phyloP scores from a whole-genome alignment of 1,140 invertebrate species.

The Sminthurides bifidus region DNA sequence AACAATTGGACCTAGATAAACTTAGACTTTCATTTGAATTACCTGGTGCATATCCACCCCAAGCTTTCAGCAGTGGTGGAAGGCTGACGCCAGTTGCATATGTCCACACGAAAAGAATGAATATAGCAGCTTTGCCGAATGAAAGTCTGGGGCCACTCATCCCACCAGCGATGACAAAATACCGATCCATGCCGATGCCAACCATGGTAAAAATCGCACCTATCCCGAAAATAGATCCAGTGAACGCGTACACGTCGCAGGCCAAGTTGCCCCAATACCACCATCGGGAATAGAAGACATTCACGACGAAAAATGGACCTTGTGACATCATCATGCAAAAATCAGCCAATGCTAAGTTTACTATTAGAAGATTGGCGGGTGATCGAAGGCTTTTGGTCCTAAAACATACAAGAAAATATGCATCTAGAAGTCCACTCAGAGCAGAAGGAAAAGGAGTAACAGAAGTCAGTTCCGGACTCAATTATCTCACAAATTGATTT shows the following conservation, averaged over 20 bases:
- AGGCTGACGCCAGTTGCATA: not conserved
- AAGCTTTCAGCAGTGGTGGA: not conserved
- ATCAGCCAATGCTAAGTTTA: conserved; percentile 1
- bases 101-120: not conserved
- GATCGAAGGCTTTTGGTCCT: too few relatives aligned
- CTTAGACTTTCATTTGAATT: too few relatives aligned
- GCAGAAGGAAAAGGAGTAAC: too few relatives aligned
- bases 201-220: not conserved
- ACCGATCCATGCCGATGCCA: not conserved
- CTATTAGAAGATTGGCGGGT: not conserved
- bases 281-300: not conserved
- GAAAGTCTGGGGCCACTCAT: not conserved
- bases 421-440: too few relatives aligned
- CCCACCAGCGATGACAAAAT: not conserved
- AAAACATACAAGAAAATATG: too few relatives aligned
- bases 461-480: too few relatives aligned
- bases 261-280: not conserved
- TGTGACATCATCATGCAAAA: conserved; percentile 4
- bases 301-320: not conserved
- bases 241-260: conserved; percentile 6
- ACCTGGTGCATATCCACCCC: conserved; percentile 1
- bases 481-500: too few relatives aligned
- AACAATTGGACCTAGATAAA: too few relatives aligned
- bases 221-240: not conserved
- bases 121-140: not conserved